A percentile compares a stretch with the other conserved stretches of the same genome.
Evolutionary conservation across 2,797 vertebrate genomes (phyloP).

Genomic region (Silurus lanzhouensis): DNA sequence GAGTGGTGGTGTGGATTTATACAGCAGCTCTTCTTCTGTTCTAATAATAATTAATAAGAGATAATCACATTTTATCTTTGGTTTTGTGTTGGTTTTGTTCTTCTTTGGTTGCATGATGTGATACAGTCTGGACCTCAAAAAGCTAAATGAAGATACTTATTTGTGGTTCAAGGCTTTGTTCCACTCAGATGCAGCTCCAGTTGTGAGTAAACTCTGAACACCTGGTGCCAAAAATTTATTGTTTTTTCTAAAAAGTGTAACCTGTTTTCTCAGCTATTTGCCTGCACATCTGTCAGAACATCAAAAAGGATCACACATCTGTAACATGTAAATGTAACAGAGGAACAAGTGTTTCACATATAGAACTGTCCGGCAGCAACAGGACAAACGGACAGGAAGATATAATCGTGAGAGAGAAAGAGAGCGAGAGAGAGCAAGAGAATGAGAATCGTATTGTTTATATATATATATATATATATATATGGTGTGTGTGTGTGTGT

Average conservation of each 20-base stretch:
- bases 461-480: conserved; percentile 11
- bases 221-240: not conserved
- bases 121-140: not conserved
- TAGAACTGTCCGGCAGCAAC: not conserved
- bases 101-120: not conserved
- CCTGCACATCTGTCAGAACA: conserved; percentile 65
- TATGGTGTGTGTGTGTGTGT: not conserved
- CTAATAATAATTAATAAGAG: no score
- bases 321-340: conserved; percentile 65
- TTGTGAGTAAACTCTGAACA: not conserved
- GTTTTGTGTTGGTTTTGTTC: not conserved
- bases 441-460: not conserved
- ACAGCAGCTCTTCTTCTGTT: not conserved
- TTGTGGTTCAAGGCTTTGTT: not conserved
- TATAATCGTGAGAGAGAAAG: conserved; percentile 34
- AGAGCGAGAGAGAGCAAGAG: conserved; percentile 26
- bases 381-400: not conserved
- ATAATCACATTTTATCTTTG: no score
- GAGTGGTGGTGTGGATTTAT: not conserved
- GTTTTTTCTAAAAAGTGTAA: conserved; percentile 62
- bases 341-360: conserved; percentile 36
- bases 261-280: conserved; percentile 67
- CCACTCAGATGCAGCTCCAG: not conserved
- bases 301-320: conserved; percentile 64
- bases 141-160: not conserved